Conservation (phyloP, 2,888 invertebrate species). For the Spodoptera picta region DNA sequence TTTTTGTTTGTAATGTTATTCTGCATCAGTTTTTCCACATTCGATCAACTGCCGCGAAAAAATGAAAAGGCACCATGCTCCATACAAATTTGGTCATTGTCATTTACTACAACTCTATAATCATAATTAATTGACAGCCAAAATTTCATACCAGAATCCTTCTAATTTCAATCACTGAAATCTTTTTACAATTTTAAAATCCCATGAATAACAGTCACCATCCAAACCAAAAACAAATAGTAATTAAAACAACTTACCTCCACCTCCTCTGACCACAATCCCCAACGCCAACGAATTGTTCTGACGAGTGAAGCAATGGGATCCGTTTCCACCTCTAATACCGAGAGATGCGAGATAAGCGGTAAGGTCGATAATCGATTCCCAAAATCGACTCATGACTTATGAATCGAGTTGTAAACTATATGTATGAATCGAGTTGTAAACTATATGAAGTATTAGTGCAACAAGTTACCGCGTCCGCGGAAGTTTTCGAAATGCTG, state of each 20-base stretch:
- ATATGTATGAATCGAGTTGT: background rate
- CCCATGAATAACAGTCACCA: background rate
- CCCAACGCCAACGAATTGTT: conserved; percentile 1
- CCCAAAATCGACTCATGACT: background rate
- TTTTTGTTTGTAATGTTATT: too few species aligned
- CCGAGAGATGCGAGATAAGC: conserved; percentile 8
- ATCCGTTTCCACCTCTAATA: conserved; percentile 14
- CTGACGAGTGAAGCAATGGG: conserved; percentile 18
- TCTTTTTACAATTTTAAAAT: background rate
- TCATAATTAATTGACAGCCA: too few species aligned
- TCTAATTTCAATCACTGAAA: too few species aligned
- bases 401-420: background rate
- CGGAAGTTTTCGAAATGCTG: conserved; percentile 13
- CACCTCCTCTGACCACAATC: background rate
- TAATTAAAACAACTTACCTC: conserved; percentile 18
- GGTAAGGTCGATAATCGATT: background rate
- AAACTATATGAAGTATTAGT: background rate
- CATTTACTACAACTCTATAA: too few species aligned
- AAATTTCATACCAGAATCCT: too few species aligned
- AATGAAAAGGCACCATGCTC: too few species aligned
- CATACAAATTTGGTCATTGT: too few species aligned
- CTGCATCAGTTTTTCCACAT: too few species aligned
- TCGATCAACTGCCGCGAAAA: too few species aligned
- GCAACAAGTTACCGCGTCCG: conserved; percentile 27
- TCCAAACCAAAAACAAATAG: background rate